These are phyloP conservation scores for Sander lucioperca DNA, from an alignment of 2,113 vertebrate species.

Conservation along the genomic window DNA sequence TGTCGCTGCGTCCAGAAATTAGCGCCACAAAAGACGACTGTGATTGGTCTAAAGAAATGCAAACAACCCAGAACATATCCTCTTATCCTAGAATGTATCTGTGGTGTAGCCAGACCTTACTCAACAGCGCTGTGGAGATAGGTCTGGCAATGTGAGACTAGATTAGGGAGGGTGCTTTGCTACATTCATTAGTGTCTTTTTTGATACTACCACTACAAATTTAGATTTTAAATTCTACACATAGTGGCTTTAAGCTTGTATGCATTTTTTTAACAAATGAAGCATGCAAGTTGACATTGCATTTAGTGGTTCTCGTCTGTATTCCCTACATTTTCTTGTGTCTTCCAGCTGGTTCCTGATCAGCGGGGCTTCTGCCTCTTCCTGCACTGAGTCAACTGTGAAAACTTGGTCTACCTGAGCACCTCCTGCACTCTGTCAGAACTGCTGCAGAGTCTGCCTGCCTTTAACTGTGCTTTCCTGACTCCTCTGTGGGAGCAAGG, in stretches of 20 bases:
- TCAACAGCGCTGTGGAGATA: no score
- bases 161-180: not conserved
- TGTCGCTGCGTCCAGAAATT: no score
- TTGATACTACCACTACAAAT: not conserved
- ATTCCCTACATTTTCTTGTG: constrained; percentile 28
- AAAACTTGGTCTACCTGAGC: constrained; percentile 42
- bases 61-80: no score
- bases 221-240: not conserved
- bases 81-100: no score
- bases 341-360: constrained; percentile 22
- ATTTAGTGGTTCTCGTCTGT: not conserved
- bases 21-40: no score
- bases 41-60: no score
- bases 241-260: not conserved
- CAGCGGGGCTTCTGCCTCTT: constrained; percentile 26
- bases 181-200: not conserved
- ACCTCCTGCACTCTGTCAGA: constrained; percentile 50
- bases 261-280: not conserved
- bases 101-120: no score
- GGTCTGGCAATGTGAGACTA: no score
- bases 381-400: constrained; percentile 25
- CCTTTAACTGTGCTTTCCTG: constrained; percentile 33
- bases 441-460: constrained; percentile 8
- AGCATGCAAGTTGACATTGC: not conserved
- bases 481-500: constrained; percentile 16